Evolutionary conservation across 2,797 vertebrate species (phyloP), one percentile per base, ranked within the genome.

Genomic region (Alfaro cultratus): DNA sequence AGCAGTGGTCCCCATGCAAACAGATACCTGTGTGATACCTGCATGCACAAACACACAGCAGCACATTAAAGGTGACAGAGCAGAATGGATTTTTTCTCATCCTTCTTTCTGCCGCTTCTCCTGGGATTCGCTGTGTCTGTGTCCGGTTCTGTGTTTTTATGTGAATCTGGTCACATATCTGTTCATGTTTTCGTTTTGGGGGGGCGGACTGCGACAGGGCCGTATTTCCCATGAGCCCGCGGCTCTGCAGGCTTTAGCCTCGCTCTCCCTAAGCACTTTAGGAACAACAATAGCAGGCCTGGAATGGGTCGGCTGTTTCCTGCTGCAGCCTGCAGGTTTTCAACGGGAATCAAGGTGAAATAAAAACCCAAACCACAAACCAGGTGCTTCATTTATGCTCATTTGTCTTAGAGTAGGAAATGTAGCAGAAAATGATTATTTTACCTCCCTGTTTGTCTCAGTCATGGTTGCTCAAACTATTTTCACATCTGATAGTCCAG

Each of bases 231-330:
- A 87, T 23, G 95, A 93, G 95, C 78, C 77, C 75, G 6, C 81
- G 91, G 95, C 95, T 96, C 95, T 90, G 94, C 95, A 95, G 94
- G 95, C 94, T 95, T 96, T 95, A 93, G 94, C 95, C 92, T 93
- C 87, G 91, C 94, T 95, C 92, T 84, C 90, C 92, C 90, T 95
- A 94, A 95, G 94, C 95, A 95, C 94, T 95, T 95, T 95, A 95
- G 94, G 95, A 95, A 94, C 95, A 96, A 91, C 95, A 96, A 95
- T 95, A 94, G 94, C 95, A 93, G 93, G 91, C 90, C 91, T 84
- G 80, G 43, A 46, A 72, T 29, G 68, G 79, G 21, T 83, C 75
- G 80, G 90, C 90, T 94, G 86, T 91, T 53, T 94, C 87, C 39
- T 83, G 79, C 86, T 73, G 85, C 64, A 75, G 80, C 70, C 36